Conservation (phyloP, 2,888 invertebrate species). For the Nomada hirtipes region DNA sequence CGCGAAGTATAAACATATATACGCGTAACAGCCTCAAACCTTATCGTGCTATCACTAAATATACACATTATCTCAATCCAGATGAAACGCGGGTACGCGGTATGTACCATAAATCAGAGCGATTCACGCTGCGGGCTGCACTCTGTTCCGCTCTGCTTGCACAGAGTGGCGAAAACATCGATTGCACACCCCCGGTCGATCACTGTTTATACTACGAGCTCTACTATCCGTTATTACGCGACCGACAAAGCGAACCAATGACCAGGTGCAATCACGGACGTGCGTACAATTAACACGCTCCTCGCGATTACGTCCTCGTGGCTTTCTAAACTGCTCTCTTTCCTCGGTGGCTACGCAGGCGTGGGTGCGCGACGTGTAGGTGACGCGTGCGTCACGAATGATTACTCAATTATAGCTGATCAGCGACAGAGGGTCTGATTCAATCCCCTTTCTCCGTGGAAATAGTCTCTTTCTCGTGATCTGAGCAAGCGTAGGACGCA, state of each 20-base stretch:
- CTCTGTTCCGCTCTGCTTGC: conserved; percentile 62
- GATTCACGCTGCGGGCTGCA: conserved; percentile 36
- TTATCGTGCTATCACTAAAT: conserved; percentile 5
- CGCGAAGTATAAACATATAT: too few relatives aligned
- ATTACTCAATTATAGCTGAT: conserved; percentile 59
- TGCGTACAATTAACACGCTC: conserved; percentile 53
- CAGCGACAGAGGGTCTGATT: conserved; percentile 44
- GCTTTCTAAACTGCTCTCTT: conserved; percentile 43
- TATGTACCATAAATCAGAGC: conserved; percentile 44
- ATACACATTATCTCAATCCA: conserved; percentile 1
- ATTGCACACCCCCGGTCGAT: conserved; percentile 8
- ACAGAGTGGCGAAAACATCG: conserved; percentile 53
- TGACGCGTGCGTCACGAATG: conserved; percentile 36
- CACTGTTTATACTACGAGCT: background rate
- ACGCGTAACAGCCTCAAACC: background rate
- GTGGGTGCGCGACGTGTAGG: conserved; percentile 31
- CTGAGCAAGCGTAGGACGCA: conserved; percentile 39
- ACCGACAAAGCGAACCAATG: conserved; percentile 50
- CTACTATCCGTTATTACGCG: conserved; percentile 44
- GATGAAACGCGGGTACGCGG: conserved; percentile 38
- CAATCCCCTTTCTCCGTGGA: conserved; percentile 53
- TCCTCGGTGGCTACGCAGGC: background rate
- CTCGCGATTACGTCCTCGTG: conserved; percentile 45
- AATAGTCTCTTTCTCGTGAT: conserved; percentile 24
- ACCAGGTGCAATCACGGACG: conserved; percentile 51